Percentiles rank a stretch among this genome's conserved stretches.
Conservation (phyloP, 2,888 invertebrate species). For the Cantharis rufa region DNA sequence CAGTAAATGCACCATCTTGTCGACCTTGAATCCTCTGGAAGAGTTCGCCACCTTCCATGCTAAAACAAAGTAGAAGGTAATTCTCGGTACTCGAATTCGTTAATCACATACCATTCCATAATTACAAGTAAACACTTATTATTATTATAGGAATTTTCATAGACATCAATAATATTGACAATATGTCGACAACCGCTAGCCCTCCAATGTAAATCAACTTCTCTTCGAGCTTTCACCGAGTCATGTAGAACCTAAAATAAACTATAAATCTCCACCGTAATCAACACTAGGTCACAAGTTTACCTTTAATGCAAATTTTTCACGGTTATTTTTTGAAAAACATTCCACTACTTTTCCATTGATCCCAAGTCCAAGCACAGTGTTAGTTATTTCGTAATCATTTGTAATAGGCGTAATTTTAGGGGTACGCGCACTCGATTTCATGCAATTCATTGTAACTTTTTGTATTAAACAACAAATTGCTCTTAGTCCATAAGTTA, state of each 20-base stretch:
- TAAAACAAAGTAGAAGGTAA: constrained; percentile 47
- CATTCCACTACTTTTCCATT: constrained; percentile 99
- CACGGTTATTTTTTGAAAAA: constrained; percentile 72
- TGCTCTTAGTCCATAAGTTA: constrained; percentile 1
- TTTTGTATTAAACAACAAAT: constrained; percentile 1
- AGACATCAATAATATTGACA: constrained; percentile 90
- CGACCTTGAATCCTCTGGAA: constrained; percentile 96
- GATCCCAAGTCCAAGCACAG: constrained; percentile 94
- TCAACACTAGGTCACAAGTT: constrained; percentile 16
- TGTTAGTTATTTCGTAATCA: constrained; percentile 90
- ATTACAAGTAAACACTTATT: constrained; percentile 92
- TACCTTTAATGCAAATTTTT: constrained; percentile 92
- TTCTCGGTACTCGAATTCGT: background rate
- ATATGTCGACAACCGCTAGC: constrained; percentile 91
- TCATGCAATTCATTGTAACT: constrained; percentile 36
- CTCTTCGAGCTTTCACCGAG: constrained; percentile 88
- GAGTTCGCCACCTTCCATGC: constrained; percentile 97
- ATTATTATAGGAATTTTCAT: constrained; percentile 93
- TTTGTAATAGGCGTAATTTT: constrained; percentile 84
- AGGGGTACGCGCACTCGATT: constrained; percentile 55
- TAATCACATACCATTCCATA: constrained; percentile 87
- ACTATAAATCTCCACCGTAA: background rate
- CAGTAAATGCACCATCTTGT: constrained; percentile 94
- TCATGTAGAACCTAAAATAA: constrained; percentile 78
- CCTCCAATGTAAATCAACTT: constrained; percentile 95